Base-by-base conservation (phyloP, 1,140 invertebrate genomes). In the Marisa cornuarietis region DNA sequence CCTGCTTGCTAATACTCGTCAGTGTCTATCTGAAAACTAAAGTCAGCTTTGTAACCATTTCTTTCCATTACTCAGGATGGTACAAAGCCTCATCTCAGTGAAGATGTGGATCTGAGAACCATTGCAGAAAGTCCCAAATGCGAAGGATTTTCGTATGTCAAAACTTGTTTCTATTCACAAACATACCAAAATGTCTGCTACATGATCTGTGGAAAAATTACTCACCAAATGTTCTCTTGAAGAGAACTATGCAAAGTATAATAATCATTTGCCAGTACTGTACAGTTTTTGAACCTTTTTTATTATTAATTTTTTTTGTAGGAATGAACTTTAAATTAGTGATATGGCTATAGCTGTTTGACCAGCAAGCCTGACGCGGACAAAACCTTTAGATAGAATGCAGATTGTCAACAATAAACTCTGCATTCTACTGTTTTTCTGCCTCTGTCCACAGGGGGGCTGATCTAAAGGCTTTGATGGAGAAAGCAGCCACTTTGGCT, bases 401-500 rank as follows among this genome's bases (percentile, higher is more conserved):
- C 31, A 42, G 31, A 42, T 42, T 42, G 1, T 42, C 6, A 42
- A 42, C 31, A 42, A 42, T 42, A 42, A 42, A 0, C 31, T 42
- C 31, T 42, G 31, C 31, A 42, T 42, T 42, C 31, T 4, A 42
- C 31, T 2, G 31, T 42, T 42, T 42, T 42, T 42, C 31, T 71
- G 13, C n/a, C 82, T 65, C 76, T 79, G n/a, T 81, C 87, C 88
- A 74, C 85, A 93, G 92, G 4, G 98, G 98, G 76, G 98, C 98
- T 22, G 98, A 99, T 93, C 92, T 99, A 61, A 95, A 95, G 24
- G 95, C 96, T 42, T 90, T 98, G 42, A 93, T 98, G 0, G 93
- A 95, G 83, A 96, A 97, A 91, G 95, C 97, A 0, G 94, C 95
- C 0, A 93, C 95, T 77, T 92, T 94, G 86, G 94, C 96, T 13